These are phyloP conservation scores for Slavum lentiscoides DNA, from an alignment of 2,888 invertebrate genomes.

Conservation along the genomic window DNA sequence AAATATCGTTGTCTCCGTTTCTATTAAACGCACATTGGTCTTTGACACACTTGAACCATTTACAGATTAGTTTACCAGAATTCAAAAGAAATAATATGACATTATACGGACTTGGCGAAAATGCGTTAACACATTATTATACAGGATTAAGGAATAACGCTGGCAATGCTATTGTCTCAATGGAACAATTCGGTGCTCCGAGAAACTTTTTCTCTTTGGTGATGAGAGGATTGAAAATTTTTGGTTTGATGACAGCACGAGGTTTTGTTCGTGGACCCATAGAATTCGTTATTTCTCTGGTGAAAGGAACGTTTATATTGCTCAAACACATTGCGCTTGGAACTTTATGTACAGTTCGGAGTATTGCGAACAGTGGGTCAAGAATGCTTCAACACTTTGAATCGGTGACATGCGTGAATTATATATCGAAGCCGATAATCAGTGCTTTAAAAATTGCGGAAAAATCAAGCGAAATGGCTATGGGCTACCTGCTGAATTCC, in stretches of 20 bases:
- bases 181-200: neutral
- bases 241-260: neutral
- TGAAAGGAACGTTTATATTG: neutral
- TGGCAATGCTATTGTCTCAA: neutral
- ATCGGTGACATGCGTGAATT: too few species aligned
- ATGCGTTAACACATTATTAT: neutral
- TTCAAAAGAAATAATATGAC: neutral
- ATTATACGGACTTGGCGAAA: neutral
- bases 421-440: too few species aligned
- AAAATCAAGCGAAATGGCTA: too few species aligned
- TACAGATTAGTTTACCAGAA: neutral
- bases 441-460: too few species aligned
- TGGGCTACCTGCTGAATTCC: too few species aligned
- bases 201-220: neutral
- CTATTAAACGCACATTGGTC: neutral
- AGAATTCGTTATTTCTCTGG: neutral
- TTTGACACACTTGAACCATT: neutral
- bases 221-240: neutral
- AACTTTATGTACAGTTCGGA: neutral
- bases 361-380: neutral
- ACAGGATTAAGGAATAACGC: neutral
- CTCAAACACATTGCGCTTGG: neutral
- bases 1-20: neutral
- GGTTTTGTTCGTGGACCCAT: neutral
- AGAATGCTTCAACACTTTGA: neutral